Evolutionary conservation across 2,888 invertebrate genomes (phyloP).

Genomic region (Drosophila flavopinicola): DNA sequence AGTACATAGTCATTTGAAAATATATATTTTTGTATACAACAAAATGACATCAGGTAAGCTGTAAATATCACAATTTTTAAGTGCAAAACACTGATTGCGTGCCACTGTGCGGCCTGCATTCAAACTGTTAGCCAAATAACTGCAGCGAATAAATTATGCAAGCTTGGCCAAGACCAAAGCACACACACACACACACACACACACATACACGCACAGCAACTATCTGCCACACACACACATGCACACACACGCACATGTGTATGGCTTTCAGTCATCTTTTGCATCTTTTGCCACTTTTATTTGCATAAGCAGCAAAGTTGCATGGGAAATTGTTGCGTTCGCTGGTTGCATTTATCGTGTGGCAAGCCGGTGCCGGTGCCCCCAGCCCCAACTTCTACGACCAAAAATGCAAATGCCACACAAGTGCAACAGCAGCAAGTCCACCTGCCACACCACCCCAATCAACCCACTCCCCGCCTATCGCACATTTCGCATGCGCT

Average conservation of each 20-base stretch:
- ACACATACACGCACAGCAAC: neutral
- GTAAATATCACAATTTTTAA: neutral
- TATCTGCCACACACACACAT: neutral
- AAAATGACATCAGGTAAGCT: too few relatives aligned
- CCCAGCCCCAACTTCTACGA: neutral
- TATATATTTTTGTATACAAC: too few relatives aligned
- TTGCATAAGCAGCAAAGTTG: constrained; percentile 66
- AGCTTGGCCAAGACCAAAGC: constrained; percentile 31
- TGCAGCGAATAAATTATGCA: constrained; percentile 67
- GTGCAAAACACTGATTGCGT: neutral
- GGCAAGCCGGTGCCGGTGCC: constrained; percentile 1
- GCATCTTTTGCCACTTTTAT: constrained; percentile 53
- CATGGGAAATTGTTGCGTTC: constrained; percentile 61
- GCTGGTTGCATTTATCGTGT: constrained; percentile 32
- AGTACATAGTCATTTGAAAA: too few relatives aligned
- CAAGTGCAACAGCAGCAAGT: neutral
- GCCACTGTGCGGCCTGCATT: constrained; percentile 43
- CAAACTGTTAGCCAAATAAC: constrained; percentile 53
- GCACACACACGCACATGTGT: constrained; percentile 1
- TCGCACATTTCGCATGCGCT: constrained; percentile 50
- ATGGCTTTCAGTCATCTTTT: constrained; percentile 48
- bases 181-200: constrained; percentile 22
- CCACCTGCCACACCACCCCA: neutral
- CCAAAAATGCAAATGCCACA: constrained; percentile 16
- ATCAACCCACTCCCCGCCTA: too few relatives aligned